Base-by-base conservation (phyloP, 2,888 invertebrate genomes). In the Ichneumon xanthorius region DNA sequence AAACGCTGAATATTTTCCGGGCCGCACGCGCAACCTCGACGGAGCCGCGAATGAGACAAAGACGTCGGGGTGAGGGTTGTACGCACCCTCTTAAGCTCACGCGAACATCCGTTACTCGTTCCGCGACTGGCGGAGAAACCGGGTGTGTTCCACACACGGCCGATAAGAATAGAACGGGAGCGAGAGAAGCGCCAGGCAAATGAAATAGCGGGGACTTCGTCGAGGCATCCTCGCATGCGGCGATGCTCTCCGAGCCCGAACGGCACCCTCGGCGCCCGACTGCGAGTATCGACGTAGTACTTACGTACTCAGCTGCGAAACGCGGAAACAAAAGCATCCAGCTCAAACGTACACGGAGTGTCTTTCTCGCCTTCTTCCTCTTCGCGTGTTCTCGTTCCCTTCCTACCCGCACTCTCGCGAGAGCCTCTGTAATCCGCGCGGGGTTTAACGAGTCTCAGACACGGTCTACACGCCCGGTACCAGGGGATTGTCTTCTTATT, bases 361-460 rank as follows among this genome's bases (percentile, higher is more conserved):
- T 68, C 58, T 70, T 80, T 76, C 37, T 33, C 68, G 45, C 26
- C 58, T 53, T 80, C 55, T 73, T 70, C 50, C 58, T 45, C 67
- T 22, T 67, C 63, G 48, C 77, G 67, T 65, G 55, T 70, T 67
- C 65, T 67, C 65, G 55, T 45, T 71, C 77, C 65, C 58, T 58
- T 72, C 37, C 45, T 26, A 3, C 37, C 75, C 50, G 55, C 68
- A 33, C 72, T 53, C 22, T 70, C 72, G 70, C 37, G 65, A 81
- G 50, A 63, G 58, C 79, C 65, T 84, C 87, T 76, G 72, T 85
- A 85, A 87, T 84, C 86, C 80, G n/a, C 33, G 78, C 65, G 7
- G 63, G 63, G 63, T 67, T 67, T 55, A 76, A 76, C 75, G 70
- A 83, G 79, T 63, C 83, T 70, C 83, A 53, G 79, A 79, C 68